Evolutionary conservation across 1,140 invertebrate genomes (phyloP).

Genomic region (Papilio aristodemus): DNA sequence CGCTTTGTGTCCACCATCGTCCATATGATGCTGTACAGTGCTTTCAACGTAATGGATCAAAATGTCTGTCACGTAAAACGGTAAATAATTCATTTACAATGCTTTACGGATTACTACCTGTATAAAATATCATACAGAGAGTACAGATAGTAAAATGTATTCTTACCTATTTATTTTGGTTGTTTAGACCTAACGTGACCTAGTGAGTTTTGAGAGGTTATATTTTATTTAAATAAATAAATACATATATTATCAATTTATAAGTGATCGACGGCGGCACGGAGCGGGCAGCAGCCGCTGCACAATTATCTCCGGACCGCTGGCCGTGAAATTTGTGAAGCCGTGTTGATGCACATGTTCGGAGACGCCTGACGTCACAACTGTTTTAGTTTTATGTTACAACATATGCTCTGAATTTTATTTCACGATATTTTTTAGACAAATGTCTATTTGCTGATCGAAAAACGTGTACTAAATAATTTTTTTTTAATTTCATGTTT

Average conservation of each 20-base stretch:
- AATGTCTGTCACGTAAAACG: neutral
- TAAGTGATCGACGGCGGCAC: neutral
- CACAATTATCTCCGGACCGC: neutral
- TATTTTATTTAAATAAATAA: neutral
- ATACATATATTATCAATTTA: neutral
- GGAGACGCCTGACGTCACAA: neutral
- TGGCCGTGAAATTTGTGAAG: conserved; percentile 12
- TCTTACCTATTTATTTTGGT: too few relatives aligned
- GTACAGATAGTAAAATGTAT: too few relatives aligned
- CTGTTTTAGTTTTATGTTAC: neutral
- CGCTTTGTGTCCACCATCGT: neutral
- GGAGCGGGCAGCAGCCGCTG: neutral
- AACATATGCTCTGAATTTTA: neutral
- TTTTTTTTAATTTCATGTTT: too few relatives aligned
- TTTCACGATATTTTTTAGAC: neutral
- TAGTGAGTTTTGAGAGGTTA: neutral
- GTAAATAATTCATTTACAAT: neutral
- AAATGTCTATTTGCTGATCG: too few relatives aligned
- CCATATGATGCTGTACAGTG: neutral
- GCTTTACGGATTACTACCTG: too few relatives aligned
- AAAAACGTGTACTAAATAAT: too few relatives aligned
- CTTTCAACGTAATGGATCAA: neutral
- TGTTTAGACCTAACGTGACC: too few relatives aligned
- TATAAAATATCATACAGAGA: too few relatives aligned
- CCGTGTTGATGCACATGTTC: conserved; percentile 6